Base-by-base conservation (phyloP, 2,797 vertebrate genomes). In the Sebastes wilsoni region DNA sequence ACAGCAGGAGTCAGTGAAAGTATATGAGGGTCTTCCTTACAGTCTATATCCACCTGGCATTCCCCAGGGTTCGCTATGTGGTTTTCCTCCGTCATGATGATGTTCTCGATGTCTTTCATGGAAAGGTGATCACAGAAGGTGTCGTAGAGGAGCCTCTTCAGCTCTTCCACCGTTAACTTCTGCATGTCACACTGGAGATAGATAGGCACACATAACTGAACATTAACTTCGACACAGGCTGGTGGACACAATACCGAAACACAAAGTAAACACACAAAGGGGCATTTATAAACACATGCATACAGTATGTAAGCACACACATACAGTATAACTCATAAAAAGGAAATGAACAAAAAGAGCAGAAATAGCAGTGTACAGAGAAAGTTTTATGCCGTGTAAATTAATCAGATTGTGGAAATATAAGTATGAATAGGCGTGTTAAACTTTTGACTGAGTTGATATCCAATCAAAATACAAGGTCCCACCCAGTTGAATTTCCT, bases 81-180 rank as follows among this genome's bases (percentile, higher is more conserved):
- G 93, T 98, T 99, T 89, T 99, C 98, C 95, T 99, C 98, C 0
- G 97, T 99, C 98, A 99, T 98, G 93, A 99, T 99, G 95, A 99
- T 99, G 94, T 98, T 99, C 94, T 99, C 98, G 1, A 99, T 99
- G 97, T 99, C 98, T 92, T 98, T 98, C 98, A 99, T 99, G 93
- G 98, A 97, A 79, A 99, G 96, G 91, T 99, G 98, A 86, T 99
- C 98, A 1, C 98, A 99, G 96, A 99, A 99, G 22, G 98, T 98
- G 93, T 99, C 98, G 0, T 99, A 99, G 67, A 99, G 96, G 58
- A 99, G 96, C 80, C 98, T 95, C 93, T 99, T 99, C 93, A 99
- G 94, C 94, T 99, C 98, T 2, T 99, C 98, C 78, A 99, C 98
- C 0, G 98, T 99, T 93, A 99, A 92, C 93, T 99, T 99, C 95